Base-by-base conservation (phyloP, 2,113 vertebrate species). In the Silurus glanis region DNA sequence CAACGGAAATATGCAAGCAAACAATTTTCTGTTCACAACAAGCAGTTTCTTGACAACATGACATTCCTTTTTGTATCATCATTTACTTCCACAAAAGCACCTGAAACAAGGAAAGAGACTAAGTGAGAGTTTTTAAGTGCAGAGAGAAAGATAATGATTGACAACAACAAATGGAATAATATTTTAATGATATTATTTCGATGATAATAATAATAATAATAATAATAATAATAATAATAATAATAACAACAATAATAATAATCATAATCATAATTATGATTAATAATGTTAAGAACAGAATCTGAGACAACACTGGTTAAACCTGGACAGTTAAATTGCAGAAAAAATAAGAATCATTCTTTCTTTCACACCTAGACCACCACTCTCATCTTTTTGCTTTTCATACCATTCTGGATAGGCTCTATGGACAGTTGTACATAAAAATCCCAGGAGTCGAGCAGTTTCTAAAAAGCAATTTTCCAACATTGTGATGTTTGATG, bases 31-130 rank as follows among this genome's bases (percentile, higher is more conserved):
- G 6, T 66, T 66, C 16, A 67, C 47, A 80, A 69, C 51, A 55
- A 80, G 13, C 51, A 55, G 64, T 56, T 69, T 85, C 75, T 56
- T 25, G 80, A 85, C 10, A 49, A 53, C 37, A 56, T 59, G 37
- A 76, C 12, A 5, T 51, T 53, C 45, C n/a, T 66, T 76, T 78
- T 61, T n/a, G 4, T 59, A 17, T 69, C 3, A 74, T 6, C 25
- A 9, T 69, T 80, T 69, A 67, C 19, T 37, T 21, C 13, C 59
- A 83, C 12, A 47, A 19, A 55, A n/a, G 14, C 37, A 47, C 3
- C 17, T 12, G n/a, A 67, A 13, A 67, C 1, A 28, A 25, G 28
- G 12, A 14, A 13, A 64, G 23, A 10, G 37, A 37, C 21, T 25
- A n/a, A 64, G 64, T 25, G n/a, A 25, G n/a, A 66, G n/a, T 9